Evolutionary conservation across 37 sponge, comb jelly and placozoan species (phyloP).

Genomic region (Crambe crambe): DNA sequence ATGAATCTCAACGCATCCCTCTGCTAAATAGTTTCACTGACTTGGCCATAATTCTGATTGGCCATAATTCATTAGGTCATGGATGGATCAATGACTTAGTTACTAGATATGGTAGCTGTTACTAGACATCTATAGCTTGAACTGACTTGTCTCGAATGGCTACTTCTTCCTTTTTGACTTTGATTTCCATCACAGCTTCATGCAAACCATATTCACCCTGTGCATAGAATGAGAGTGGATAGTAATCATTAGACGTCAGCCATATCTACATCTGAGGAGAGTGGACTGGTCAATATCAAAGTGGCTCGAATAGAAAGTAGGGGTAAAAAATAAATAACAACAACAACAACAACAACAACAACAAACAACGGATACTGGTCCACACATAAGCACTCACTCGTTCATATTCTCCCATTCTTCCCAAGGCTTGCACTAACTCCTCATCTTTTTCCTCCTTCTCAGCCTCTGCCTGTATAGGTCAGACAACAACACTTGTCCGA

Average conservation of each 20-base stretch:
- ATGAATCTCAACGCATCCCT: too few relatives aligned
- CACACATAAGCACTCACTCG: slow-evolving; percentile 18
- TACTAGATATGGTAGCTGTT: neutral
- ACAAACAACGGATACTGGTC: too few relatives aligned
- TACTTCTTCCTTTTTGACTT: slow-evolving; percentile 65
- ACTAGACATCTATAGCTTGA: neutral
- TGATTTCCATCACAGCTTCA: slow-evolving; percentile 78
- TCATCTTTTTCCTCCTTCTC: slow-evolving; percentile 30
- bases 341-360: too few relatives aligned
- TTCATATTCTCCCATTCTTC: slow-evolving; percentile 46
- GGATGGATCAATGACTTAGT: too few relatives aligned
- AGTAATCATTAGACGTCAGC: neutral
- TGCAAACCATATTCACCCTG: slow-evolving; percentile 67
- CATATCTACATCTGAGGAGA: neutral
- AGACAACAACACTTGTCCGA: too few relatives aligned
- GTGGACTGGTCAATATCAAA: neutral
- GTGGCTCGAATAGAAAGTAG: neutral
- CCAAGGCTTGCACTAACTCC: slow-evolving; percentile 27
- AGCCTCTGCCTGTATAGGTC: slow-evolving; percentile 14
- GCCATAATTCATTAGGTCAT: too few relatives aligned
- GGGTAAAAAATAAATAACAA: too few relatives aligned
- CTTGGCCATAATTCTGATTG: too few relatives aligned
- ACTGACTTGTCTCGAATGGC: slow-evolving; percentile 62
- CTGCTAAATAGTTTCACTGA: too few relatives aligned
- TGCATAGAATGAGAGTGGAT: neutral